These are phyloP conservation scores for Coelopa frigida DNA, from an alignment of 1,140 invertebrate genomes.

Conservation along the genomic window DNA sequence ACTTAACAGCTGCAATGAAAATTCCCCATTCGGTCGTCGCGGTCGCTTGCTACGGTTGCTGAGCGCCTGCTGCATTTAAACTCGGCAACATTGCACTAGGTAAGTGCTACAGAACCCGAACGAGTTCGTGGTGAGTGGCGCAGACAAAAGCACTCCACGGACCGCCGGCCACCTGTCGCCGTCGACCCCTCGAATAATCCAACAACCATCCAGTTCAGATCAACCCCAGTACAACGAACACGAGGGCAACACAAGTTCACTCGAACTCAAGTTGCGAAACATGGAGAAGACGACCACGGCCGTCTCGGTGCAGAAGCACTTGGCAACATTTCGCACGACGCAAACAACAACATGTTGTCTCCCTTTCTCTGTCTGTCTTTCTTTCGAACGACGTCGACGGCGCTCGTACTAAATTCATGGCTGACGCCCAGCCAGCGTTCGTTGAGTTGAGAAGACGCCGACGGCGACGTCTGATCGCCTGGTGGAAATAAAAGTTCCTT, in stretches of 20 bases:
- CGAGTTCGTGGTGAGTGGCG: too few relatives aligned
- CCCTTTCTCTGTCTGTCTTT: slow-evolving; percentile 1
- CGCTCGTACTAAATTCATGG: too few relatives aligned
- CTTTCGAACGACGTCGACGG: not conserved
- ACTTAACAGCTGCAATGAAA: slow-evolving; percentile 10
- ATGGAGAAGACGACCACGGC: too few relatives aligned
- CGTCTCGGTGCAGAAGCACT: too few relatives aligned
- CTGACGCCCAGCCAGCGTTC: too few relatives aligned
- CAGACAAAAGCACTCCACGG: too few relatives aligned
- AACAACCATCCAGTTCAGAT: not conserved
- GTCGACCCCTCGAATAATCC: not conserved
- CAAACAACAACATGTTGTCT: not conserved
- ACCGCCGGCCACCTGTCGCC: slow-evolving; percentile 6
- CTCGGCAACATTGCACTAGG: slow-evolving; percentile 14
- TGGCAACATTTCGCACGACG: not conserved
- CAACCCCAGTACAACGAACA: not conserved
- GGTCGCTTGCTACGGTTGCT: slow-evolving; percentile 3
- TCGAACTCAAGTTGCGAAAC: slow-evolving; percentile 4
- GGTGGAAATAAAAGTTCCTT: slow-evolving; percentile 11
- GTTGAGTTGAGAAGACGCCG: not conserved
- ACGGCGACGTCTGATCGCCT: slow-evolving; percentile 3
- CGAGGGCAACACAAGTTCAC: slow-evolving; percentile 8
- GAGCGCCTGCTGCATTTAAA: slow-evolving; percentile 15
- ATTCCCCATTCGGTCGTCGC: slow-evolving; percentile 9
- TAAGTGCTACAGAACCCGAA: slow-evolving; percentile 10